Base-by-base conservation (phyloP, 2,888 invertebrate species). In the Lasioglossum zephyrum region DNA sequence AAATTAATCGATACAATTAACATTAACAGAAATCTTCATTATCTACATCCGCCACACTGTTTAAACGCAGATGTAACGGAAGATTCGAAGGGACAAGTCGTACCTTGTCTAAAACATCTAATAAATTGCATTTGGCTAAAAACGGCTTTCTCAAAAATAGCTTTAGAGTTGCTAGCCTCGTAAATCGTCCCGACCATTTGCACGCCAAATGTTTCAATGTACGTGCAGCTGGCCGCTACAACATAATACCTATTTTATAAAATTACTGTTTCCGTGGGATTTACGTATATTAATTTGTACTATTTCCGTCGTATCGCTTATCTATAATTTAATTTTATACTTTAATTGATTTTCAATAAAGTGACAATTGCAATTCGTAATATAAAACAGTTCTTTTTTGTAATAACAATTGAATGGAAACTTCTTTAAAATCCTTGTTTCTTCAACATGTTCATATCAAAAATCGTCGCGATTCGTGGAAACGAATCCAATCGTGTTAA, bases 401-500 rank as follows among this genome's bases (percentile, higher is more conserved):
- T 60, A 31, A 60, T 26, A 16, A 26, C 0, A 60, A 26, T 60
- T 26, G 13, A 13, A 60, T 57, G 9, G 8, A 0, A 11, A 60
- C 16, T 1, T 13, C 13, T 26, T 26, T 26, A 11, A 3, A 60
- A 60, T 60, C 60, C n/a, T 13, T 26, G 16, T 16, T 44, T 16
- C 22, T 70, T n/a, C 39, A 41, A 41, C 1, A 63, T 31, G 26
- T 63, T 63, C 31, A 2, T 63, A 31, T 63, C 6, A 31, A 31
- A 70, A 9, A 13, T 70, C 5, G 13, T 47, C 9, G 63, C n/a
- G n/a, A 26, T 36, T 75, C 75, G 76, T 83, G 81, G 26, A 73
- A 76, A 81, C 53, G 0, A 36, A 44, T 63, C 36, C 13, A 18
- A 13, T 41, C 26, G 36, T 16, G 49, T 41, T 41, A 22, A 18